These are phyloP conservation scores for Notodonta ziczac DNA, from an alignment of 2,888 invertebrate species.

Conservation along the genomic window DNA sequence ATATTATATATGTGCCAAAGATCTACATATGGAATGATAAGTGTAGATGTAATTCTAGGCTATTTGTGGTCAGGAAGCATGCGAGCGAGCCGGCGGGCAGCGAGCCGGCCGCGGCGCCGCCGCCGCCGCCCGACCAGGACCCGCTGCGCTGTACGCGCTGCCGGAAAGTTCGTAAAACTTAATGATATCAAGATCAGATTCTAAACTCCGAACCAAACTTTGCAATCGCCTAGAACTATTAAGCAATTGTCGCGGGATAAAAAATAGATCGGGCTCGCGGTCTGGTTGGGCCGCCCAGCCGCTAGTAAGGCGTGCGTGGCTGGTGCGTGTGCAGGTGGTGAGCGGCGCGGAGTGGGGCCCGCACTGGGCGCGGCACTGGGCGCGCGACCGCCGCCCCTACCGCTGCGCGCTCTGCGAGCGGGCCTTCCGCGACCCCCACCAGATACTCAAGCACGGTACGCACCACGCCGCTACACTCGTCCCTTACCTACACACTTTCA, in stretches of 20 bases:
- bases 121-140: conserved; percentile 52
- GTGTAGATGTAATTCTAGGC: not conserved
- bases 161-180: conserved; percentile 51
- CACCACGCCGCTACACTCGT: not conserved
- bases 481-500: no score
- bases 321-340: conserved; percentile 45
- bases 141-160: conserved; percentile 65
- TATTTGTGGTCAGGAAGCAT: conserved; percentile 53
- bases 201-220: no score
- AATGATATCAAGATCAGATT: no score
- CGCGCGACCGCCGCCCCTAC: conserved; percentile 72
- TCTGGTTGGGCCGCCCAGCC: no score
- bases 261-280: no score
- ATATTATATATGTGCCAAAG: no score
- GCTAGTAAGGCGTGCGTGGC: not conserved
- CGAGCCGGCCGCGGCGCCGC: conserved; percentile 52
- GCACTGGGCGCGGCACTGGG: conserved; percentile 74
- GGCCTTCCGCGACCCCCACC: conserved; percentile 68
- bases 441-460: conserved; percentile 73
- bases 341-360: conserved; percentile 52
- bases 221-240: no score
- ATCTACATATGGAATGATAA: no score
- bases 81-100: conserved; percentile 28
- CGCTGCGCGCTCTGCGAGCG: conserved; percentile 77
- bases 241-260: no score